Percentiles rank a stretch among this genome's conserved stretches.
These are phyloP conservation scores for Procambarus virginalis DNA, from an alignment of 1,140 invertebrate genomes.

Conservation along the genomic window DNA sequence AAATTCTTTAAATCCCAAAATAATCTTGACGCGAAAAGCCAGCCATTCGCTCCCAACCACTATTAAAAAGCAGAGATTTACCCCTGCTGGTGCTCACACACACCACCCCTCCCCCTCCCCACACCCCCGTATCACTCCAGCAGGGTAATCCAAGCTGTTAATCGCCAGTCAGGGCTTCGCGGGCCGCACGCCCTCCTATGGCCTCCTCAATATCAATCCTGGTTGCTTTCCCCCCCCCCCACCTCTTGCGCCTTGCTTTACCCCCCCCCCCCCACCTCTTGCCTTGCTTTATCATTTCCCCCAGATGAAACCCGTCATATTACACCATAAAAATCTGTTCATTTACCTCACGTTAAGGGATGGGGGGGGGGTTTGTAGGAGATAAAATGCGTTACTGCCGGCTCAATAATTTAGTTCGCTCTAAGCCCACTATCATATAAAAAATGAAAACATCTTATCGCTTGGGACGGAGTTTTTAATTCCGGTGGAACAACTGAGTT, in stretches of 20 bases:
- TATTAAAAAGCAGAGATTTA: conserved; percentile 11
- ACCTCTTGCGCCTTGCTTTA: not conserved
- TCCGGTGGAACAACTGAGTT: too few species aligned
- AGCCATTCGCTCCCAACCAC: not conserved
- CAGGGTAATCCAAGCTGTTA: conserved; percentile 59
- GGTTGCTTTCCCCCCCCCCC: conserved; percentile 3
- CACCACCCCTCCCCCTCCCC: not conserved
- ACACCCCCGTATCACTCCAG: conserved; percentile 46
- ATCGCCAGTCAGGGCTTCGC: conserved; percentile 54
- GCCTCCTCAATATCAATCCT: conserved; percentile 52
- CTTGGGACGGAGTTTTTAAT: too few species aligned
- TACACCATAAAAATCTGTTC: not conserved
- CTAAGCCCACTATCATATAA: too few species aligned
- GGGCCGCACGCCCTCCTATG: conserved; percentile 39
- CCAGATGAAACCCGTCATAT: not conserved
- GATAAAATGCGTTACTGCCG: too few species aligned
- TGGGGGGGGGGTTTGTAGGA: too few species aligned
- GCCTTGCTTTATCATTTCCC: too few species aligned
- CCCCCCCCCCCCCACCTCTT: too few species aligned
- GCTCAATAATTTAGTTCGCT: too few species aligned
- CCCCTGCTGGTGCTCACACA: not conserved
- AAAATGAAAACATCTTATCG: too few species aligned
- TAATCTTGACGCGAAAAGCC: not conserved
- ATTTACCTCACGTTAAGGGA: too few species aligned
- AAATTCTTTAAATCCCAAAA: not conserved